Evolutionary conservation across 2,797 vertebrate genomes (phyloP).

Genomic region (Melanotaenia nigrans): DNA sequence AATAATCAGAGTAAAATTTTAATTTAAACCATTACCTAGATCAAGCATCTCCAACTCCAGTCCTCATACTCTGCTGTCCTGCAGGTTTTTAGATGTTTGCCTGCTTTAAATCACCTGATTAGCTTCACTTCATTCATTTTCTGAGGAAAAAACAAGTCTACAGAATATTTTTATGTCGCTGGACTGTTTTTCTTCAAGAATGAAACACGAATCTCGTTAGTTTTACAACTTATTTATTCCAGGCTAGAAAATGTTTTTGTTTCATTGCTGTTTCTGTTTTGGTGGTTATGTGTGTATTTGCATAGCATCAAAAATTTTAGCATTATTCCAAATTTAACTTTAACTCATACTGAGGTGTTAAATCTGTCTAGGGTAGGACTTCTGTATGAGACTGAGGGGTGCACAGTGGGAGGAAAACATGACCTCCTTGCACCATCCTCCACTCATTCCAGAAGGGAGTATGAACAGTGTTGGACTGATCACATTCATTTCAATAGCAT

Average conservation of each 20-base stretch:
- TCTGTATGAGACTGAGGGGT: constrained; percentile 19
- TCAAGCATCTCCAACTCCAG: no score
- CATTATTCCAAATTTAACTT: background rate
- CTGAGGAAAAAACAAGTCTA: background rate
- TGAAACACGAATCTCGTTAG: background rate
- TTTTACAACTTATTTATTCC: background rate
- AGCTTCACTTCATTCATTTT: background rate
- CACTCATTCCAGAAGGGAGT: constrained; percentile 47
- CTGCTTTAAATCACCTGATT: no score
- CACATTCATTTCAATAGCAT: constrained; percentile 75
- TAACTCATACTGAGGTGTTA: background rate
- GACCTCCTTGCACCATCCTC: constrained; percentile 60
- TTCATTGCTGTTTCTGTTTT: background rate
- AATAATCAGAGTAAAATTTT: no score
- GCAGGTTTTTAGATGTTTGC: no score
- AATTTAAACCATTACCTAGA: no score
- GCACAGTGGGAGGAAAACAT: constrained; percentile 23
- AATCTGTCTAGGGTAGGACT: constrained; percentile 29
- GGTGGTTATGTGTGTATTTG: background rate
- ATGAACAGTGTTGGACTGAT: constrained; percentile 58
- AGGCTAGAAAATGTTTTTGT: no score
- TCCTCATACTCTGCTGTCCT: no score
- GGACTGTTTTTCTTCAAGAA: background rate
- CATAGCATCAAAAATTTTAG: background rate
- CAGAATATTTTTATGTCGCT: background rate